These are phyloP conservation scores for Numida meleagris DNA, from an alignment of 2,113 vertebrate species.

Conservation along the genomic window DNA sequence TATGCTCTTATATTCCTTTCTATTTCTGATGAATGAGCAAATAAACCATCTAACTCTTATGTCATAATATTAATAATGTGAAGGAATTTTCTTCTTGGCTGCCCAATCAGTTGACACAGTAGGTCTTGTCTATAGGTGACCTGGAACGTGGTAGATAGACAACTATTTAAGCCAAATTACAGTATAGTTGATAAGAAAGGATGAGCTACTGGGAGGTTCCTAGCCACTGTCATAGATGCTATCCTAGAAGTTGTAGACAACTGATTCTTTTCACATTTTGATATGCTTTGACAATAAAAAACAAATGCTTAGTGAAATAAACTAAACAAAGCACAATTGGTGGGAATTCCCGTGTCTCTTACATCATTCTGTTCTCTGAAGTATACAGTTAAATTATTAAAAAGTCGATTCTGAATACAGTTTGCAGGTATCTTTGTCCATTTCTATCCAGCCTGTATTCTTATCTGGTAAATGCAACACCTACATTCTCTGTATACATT, in stretches of 20 bases:
- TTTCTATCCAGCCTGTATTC: not conserved
- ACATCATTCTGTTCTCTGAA: not conserved
- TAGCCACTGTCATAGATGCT: not conserved
- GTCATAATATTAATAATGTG: not conserved
- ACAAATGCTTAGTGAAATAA: not conserved
- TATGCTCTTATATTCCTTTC: not conserved
- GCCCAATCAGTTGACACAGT: not conserved
- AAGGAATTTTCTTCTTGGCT: conserved; percentile 14
- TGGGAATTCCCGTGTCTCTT: not conserved
- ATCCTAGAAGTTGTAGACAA: not conserved
- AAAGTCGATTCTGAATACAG: not conserved
- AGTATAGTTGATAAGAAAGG: not conserved
- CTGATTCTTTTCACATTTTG: not conserved
- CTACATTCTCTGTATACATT: not conserved
- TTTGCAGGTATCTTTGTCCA: not conserved
- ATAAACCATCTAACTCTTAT: not conserved
- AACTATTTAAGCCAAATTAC: not conserved
- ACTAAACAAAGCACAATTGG: not conserved
- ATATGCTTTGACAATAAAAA: not conserved
- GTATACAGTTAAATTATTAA: not conserved
- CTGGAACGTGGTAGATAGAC: not conserved
- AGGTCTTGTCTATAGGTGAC: not conserved
- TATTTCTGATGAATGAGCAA: not conserved
- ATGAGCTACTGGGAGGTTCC: not conserved
- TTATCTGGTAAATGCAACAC: not conserved